Evolutionary conservation across 2,888 invertebrate species (phyloP).

Genomic region (Omphaloscelis lunosa): DNA sequence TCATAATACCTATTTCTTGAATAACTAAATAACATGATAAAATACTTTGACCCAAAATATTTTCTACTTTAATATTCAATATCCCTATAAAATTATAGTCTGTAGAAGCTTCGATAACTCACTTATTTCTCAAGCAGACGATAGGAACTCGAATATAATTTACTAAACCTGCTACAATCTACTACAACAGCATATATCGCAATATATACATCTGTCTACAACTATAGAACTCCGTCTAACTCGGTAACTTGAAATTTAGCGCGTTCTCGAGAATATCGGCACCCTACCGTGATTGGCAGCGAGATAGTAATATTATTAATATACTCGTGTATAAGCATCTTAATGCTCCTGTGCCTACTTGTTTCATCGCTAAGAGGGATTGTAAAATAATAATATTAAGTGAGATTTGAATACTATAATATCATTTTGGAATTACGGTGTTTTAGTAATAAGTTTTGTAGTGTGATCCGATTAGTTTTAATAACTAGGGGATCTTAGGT

Average conservation of each 20-base stretch:
- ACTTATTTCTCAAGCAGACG: conserved; percentile 41
- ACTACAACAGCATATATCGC: conserved; percentile 29
- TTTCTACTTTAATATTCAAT: conserved; percentile 5
- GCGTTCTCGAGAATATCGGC: conserved; percentile 58
- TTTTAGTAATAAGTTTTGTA: conserved; percentile 19
- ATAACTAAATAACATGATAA: neutral
- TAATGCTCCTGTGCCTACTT: conserved; percentile 48
- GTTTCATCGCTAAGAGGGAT: conserved; percentile 27
- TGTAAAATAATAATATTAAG: conserved; percentile 46
- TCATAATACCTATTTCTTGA: neutral
- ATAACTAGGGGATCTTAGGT: neutral
- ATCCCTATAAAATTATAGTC: conserved; percentile 21
- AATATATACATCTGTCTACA: conserved; percentile 6
- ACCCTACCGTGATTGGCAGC: conserved; percentile 65
- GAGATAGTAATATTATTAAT: conserved; percentile 63
- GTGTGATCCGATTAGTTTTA: conserved; percentile 24
- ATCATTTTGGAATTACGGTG: conserved; percentile 24
- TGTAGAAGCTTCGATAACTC: conserved; percentile 36
- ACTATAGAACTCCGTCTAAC: conserved; percentile 60
- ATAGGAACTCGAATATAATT: conserved; percentile 45
- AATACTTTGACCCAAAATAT: neutral
- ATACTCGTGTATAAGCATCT: conserved; percentile 53
- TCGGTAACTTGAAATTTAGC: conserved; percentile 67
- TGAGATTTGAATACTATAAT: conserved; percentile 42
- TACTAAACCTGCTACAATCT: conserved; percentile 46